Conservation (phyloP, 2,797 vertebrate genomes). For the Apogon hyalosoma region DNA sequence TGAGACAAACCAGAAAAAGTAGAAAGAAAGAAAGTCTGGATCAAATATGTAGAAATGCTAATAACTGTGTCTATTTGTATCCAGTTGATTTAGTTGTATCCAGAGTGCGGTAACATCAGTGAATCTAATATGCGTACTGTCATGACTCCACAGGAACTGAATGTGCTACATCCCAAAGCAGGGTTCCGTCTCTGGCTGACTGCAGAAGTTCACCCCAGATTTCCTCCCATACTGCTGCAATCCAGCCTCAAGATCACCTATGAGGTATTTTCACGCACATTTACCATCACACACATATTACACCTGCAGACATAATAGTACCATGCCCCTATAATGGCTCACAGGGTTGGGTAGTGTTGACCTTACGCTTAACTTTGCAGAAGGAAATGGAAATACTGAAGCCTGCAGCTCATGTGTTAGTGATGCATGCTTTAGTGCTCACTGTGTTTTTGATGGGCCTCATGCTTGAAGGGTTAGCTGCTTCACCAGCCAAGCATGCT, state of each 20-base stretch:
- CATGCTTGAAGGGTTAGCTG: constrained; percentile 63
- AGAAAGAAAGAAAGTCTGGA: not conserved
- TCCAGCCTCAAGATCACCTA: constrained; percentile 97
- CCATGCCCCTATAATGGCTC: not conserved
- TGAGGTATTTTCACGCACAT: constrained; percentile 84
- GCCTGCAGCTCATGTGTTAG: constrained; percentile 54
- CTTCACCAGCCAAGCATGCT: constrained; percentile 69
- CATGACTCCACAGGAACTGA: constrained; percentile 87
- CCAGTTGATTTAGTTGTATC: not conserved
- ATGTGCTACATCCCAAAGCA: constrained; percentile 90
- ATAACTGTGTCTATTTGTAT: not conserved
- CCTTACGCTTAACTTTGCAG: not conserved
- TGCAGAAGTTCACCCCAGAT: constrained; percentile 92
- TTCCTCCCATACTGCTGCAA: constrained; percentile 93
- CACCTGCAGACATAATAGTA: not conserved
- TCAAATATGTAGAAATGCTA: not conserved
- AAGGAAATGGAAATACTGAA: constrained; percentile 18
- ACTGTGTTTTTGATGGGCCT: constrained; percentile 59
- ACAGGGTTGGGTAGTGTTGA: not conserved
- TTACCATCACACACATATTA: not conserved
- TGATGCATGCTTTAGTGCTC: constrained; percentile 60
- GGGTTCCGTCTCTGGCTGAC: constrained; percentile 97
- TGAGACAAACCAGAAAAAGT: not conserved
- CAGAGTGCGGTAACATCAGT: not conserved
- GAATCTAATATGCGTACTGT: constrained; percentile 10